phyloP scores from a whole-genome alignment of 1,140 invertebrate genomes.

The Tetragonula clypearis region DNA sequence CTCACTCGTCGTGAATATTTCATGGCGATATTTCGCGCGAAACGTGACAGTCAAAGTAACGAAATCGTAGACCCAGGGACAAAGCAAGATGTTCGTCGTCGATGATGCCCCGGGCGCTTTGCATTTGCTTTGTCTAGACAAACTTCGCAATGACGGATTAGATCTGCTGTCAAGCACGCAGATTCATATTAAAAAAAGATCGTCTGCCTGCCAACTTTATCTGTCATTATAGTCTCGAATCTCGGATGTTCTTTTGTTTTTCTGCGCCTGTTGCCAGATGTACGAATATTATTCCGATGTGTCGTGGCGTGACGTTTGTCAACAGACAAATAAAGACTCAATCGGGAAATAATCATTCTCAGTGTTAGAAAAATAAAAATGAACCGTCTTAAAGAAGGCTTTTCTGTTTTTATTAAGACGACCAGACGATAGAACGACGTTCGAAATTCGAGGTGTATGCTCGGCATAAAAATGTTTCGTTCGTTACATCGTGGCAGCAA shows the following conservation, averaged over 20 bases:
- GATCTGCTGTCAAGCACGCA: neutral
- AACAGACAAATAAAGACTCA: neutral
- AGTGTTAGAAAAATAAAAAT: no score
- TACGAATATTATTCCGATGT: neutral
- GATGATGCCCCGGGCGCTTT: neutral
- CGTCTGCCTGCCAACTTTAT: neutral
- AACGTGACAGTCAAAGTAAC: neutral
- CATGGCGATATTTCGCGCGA: no score
- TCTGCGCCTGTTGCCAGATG: neutral
- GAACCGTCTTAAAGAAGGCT: no score
- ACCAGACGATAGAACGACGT: no score
- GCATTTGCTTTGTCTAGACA: neutral
- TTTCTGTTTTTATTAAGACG: no score
- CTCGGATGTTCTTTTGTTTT: neutral
- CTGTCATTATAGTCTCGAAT: neutral
- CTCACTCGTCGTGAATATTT: no score
- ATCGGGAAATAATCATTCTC: neutral
- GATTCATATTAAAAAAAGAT: neutral
- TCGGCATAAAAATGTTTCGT: constrained; percentile 53
- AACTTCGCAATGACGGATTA: constrained; percentile 14
- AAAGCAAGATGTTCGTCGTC: neutral
- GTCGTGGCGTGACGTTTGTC: no score
- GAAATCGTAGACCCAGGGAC: neutral
- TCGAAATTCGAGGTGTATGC: neutral
- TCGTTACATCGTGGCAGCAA: constrained; percentile 57